These are phyloP conservation scores for Perca schrenkii DNA, from an alignment of 2,113 vertebrate genomes.

Conservation along the genomic window DNA sequence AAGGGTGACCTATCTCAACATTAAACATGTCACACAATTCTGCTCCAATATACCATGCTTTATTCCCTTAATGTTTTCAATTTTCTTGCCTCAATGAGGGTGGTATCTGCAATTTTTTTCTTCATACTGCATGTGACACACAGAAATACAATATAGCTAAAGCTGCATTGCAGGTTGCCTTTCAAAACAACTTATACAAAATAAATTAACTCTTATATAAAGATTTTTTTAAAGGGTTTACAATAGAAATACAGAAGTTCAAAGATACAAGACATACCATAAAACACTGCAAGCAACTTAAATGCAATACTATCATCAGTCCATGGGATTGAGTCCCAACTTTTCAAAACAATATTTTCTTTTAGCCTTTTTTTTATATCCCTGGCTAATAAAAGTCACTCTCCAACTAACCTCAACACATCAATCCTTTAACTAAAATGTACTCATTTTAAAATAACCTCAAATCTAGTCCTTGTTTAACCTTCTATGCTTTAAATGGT, in stretches of 20 bases:
- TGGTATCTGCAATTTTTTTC: background rate
- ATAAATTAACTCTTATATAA: background rate
- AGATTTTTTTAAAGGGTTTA: background rate
- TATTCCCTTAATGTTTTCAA: background rate
- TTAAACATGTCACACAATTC: background rate
- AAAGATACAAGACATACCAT: background rate
- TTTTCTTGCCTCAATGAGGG: background rate
- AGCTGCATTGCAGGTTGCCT: background rate
- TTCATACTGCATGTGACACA: background rate
- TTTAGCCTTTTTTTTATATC: too few species aligned
- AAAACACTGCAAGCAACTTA: background rate
- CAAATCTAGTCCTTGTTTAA: background rate
- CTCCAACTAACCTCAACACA: background rate
- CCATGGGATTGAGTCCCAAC: background rate
- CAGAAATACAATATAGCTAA: background rate
- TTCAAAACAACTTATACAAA: background rate
- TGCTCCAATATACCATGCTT: background rate
- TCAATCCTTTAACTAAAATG: background rate
- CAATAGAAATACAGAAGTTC: background rate
- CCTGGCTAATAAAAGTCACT: too few species aligned
- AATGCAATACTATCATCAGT: background rate
- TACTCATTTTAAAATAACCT: background rate
- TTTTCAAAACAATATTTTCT: background rate
- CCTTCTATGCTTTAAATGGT: background rate
- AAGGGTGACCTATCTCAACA: conserved; percentile 9